These are phyloP conservation scores for Myxocyprinus asiaticus DNA, from an alignment of 2,113 vertebrate genomes.

Conservation along the genomic window DNA sequence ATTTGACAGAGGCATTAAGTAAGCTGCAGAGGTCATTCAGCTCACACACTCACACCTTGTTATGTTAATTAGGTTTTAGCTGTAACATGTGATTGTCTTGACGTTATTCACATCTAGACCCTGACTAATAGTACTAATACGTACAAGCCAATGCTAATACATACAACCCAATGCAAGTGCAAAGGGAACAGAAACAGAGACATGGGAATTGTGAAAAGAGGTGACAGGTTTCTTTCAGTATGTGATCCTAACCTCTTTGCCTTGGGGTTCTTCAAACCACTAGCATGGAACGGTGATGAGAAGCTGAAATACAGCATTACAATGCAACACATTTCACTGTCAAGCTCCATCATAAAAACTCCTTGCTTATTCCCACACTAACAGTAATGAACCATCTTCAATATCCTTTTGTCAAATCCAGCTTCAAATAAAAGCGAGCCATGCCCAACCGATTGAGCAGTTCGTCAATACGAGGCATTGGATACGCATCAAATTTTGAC, in stretches of 20 bases:
- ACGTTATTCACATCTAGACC: conserved; percentile 42
- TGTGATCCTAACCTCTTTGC: too few species aligned
- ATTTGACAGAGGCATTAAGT: conserved; percentile 50
- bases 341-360: conserved; percentile 1
- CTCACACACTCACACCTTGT: conserved; percentile 37
- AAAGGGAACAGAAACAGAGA: background rate
- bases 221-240: too few species aligned
- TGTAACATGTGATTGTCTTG: conserved; percentile 50
- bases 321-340: conserved; percentile 1
- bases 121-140: conserved; percentile 21
- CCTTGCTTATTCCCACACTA: background rate
- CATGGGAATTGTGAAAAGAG: too few species aligned
- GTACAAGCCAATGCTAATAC: background rate
- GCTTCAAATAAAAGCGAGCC: too few species aligned
- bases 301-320: conserved; percentile 22
- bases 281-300: background rate
- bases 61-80: conserved; percentile 58
- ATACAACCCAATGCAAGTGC: background rate
- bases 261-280: conserved; percentile 10
- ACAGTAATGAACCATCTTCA: background rate
- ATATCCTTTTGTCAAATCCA: too few species aligned
- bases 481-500: too few species aligned
- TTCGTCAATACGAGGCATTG: too few species aligned
- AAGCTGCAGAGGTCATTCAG: conserved; percentile 37
- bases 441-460: too few species aligned